Evolutionary conservation across 2,797 vertebrate species (phyloP), one percentile per base, ranked within the genome.

Genomic region (Ptychadena robeensis): DNA sequence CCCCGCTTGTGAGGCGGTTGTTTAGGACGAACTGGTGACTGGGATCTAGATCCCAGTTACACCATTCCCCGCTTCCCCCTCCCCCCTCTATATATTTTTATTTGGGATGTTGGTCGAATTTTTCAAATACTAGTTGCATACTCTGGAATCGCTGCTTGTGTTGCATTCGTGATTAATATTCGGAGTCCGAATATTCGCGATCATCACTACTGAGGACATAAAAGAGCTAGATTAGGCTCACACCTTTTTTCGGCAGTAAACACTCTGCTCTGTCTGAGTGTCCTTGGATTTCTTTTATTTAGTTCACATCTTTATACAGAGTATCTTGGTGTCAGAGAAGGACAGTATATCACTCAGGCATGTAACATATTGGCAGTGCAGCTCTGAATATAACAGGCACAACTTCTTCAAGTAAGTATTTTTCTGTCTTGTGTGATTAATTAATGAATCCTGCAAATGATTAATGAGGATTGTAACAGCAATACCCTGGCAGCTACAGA

Each of bases 361-460:
- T 61, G 59, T 28, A 61, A 25, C 27, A 61, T 61, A 61, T 61
- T 61, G 76, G 27, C 65, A 59, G 37, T 34, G 9, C n/a, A 6
- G 10, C 27, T 34, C 53, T 70, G 78, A 84, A 87, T 88, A 82
- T 82, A 83, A 73, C 27, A 85, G 88, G 86, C 31, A 74, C 67
- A 83, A 0, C 2, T 85, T 63, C 81, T 85, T 77, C 74, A 90
- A 91, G 90, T 86, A 89, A 2, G 12, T 88, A 87, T 87, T 85
- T 88, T 93, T 92, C 89, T 93, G 86, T 88, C 87, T 90, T n/a
- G 0, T 79, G 81, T 93, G 85, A 93, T 79, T 94, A 91, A 93
- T 92, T 92, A 89, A 93, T 92, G 91, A 93, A 87, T 67, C 88
- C 69, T 64, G 85, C 90, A 91, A 94, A 94, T 94, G 93, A 93